Evolutionary conservation across 2,888 invertebrate species (phyloP).

Genomic region (Nephrocerus scutellatus): DNA sequence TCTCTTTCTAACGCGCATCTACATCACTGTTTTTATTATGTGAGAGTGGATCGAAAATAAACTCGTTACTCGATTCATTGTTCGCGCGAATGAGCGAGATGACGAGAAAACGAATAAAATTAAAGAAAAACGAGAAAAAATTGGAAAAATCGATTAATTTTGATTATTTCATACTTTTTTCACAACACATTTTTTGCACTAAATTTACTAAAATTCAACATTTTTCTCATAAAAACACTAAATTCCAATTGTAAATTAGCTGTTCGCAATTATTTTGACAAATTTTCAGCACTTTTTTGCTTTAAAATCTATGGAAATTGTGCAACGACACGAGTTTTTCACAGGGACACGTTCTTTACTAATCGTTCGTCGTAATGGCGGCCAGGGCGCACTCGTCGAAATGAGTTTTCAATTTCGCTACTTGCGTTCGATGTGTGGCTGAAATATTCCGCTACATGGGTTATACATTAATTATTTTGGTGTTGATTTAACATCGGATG

Average conservation of each 20-base stretch:
- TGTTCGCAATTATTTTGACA: constrained; percentile 32
- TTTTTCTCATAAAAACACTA: constrained; percentile 31
- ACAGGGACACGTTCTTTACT: constrained; percentile 48
- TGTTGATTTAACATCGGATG: constrained; percentile 18
- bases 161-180: constrained; percentile 40
- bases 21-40: too few species aligned
- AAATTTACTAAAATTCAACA: constrained; percentile 28
- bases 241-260: constrained; percentile 32
- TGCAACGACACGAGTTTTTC: constrained; percentile 43
- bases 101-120: constrained; percentile 18
- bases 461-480: constrained; percentile 13
- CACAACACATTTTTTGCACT: constrained; percentile 39
- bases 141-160: constrained; percentile 39
- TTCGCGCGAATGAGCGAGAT: too few species aligned
- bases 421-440: constrained; percentile 19
- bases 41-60: too few species aligned
- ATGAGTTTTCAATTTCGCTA: constrained; percentile 33
- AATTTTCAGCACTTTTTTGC: constrained; percentile 37
- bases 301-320: constrained; percentile 39
- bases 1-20: too few species aligned
- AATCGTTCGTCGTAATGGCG: constrained; percentile 44
- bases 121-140: constrained; percentile 25
- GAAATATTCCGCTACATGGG: constrained; percentile 19
- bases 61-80: too few species aligned
- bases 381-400: constrained; percentile 33